Base-by-base conservation (phyloP, 2,888 invertebrate species). In the Ectemnius cavifrons region DNA sequence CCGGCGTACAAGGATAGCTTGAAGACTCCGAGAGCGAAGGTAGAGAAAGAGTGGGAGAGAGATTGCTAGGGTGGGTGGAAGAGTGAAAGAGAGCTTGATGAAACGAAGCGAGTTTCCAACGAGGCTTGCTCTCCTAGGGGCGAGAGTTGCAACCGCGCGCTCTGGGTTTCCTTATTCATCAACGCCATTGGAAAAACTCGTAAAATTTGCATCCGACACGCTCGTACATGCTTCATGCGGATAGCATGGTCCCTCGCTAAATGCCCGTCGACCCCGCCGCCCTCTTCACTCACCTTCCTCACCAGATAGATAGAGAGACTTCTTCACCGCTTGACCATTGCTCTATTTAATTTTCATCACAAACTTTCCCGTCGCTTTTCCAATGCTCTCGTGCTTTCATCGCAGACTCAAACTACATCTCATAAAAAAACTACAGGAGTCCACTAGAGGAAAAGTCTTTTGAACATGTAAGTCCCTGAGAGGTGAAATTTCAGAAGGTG, bases 151-250 rank as follows among this genome's bases (percentile, higher is more conserved):
- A 57, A 61, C 71, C 66, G 23, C 23, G 23, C 23, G 60, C 76
- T 70, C 71, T 59, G 49, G 78, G 74, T 83, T 86, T 85, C 73
- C 83, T 85, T 86, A 87, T 87, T 86, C 86, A 81, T 86, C 85
- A 83, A 81, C 82, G 84, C 79, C 78, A 80, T 82, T 82, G 70
- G 79, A 80, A 84, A 84, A 84, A 81, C 72, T 71, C 78, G 77
- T 76, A 67, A 84, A 84, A 85, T 86, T 85, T 87, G 66, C 82
- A 84, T 85, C 60, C 69, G 65, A 67, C 81, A 60, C 71, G 70
- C 65, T 83, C 72, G 62, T 74, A 63, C 79, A 67, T 75, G 71
- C 47, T 62, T 71, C 70, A n/a, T 52, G 67, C 67, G 71, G 57
- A 69, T 59, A 23, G 4, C 37, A 16, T n/a, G 18, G 16, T 18